Evolutionary conservation across 35 echinoderm and acorn worm genomes (phyloP).

Genomic region (Ophioderma brevispina): DNA sequence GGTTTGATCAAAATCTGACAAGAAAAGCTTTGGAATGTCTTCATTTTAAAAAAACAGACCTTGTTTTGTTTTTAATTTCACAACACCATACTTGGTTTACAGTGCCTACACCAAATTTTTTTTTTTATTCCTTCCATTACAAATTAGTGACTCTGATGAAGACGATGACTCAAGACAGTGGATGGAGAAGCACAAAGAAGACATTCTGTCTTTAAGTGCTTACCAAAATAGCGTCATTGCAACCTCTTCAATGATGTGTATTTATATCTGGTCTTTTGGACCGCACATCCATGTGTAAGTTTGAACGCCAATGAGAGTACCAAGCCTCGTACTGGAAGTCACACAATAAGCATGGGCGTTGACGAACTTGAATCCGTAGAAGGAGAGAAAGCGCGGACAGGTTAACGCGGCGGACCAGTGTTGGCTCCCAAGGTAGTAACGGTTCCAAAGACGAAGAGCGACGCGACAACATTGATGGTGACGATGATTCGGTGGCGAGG

Average conservation of each 20-base stretch:
- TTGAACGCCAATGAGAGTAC: conserved; percentile 79
- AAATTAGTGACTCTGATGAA: conserved; percentile 94
- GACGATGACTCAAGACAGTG: conserved; percentile 91
- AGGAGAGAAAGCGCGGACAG: neutral
- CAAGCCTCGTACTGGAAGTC: conserved; percentile 77
- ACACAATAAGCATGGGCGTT: conserved; percentile 47
- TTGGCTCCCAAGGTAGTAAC: neutral
- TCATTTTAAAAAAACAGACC: neutral
- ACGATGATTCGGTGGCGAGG: neutral
- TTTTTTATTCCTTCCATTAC: too few species aligned
- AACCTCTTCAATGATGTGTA: conserved; percentile 92
- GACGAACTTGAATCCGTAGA: neutral
- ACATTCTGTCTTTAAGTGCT: conserved; percentile 75
- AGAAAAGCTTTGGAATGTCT: neutral
- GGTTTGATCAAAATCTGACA: too few species aligned
- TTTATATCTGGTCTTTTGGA: conserved; percentile 96
- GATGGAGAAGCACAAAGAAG: conserved; percentile 89
- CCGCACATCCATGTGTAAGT: conserved; percentile 75
- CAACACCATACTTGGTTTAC: neutral
- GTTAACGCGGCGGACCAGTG: neutral
- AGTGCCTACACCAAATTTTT: neutral
- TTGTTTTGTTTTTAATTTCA: neutral
- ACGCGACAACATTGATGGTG: neutral
- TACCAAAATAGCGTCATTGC: conserved; percentile 77
- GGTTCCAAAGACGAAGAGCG: neutral